Base-by-base conservation (phyloP, 2,113 vertebrate species). In the Bothrops jararaca region DNA sequence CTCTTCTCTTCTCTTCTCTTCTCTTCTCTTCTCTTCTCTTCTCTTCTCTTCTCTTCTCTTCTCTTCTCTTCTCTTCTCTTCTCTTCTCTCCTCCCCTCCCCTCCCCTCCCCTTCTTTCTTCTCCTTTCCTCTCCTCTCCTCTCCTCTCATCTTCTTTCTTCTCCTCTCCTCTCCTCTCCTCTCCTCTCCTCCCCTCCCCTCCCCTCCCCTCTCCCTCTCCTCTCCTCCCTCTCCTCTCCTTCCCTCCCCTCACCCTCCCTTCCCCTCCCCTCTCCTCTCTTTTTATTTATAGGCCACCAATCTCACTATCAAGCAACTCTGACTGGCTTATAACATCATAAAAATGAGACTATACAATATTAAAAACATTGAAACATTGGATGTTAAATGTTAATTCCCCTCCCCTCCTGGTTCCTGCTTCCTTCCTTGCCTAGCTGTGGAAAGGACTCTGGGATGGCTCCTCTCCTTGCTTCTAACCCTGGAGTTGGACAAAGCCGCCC, bases 101-200 rank as follows among this genome's bases (percentile, higher is more conserved):
- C n/a, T 15, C 0, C 1, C 18, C 4, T 6, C 5, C 34, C 26
- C 1, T 7, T 13, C n/a, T n/a, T n/a, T n/a, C n/a, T n/a, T n/a
- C n/a, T 4, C 15, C 13, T n/a, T 3, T 18, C 3, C 56, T 6
- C 56, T 7, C 56, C 22, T 20, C 23, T 2, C 22, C 3, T 24
- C 24, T 2, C 8, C 1, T 20, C 20, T 3, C 5, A 1, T 4
- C 26, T 4, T 2, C 26, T 4, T n/a, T n/a, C 12, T 12, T 69
- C 11, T 2, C 4, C 54, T 56, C 5, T 18, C 1, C 22, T 18
- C 24, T 3, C 6, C 64, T 64, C 23, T 64, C 26, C 6, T 24
- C 18, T 64, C 64, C 4, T 4, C 29, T 5, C 7, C 29, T 4
- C 15, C 13, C 3, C 56, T 6, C 56, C 2, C 56, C 22, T 20